These are phyloP conservation scores for Steinernema hermaphroditum DNA, from an alignment of 2,888 invertebrate species.

Conservation along the genomic window DNA sequence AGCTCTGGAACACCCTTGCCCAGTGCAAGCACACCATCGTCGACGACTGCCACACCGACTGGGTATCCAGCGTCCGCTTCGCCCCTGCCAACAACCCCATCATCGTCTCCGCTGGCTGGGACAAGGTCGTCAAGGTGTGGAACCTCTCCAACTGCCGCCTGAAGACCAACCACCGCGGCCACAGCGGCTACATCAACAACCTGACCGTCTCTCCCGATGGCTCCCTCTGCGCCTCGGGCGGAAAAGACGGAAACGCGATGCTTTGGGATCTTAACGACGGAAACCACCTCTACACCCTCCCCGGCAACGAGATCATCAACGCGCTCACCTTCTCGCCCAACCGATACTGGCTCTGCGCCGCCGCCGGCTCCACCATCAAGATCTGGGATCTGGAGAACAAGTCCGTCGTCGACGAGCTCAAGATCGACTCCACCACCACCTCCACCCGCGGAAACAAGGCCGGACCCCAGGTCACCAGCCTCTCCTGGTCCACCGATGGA, in stretches of 20 bases:
- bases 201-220: slow-evolving; percentile 98
- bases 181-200: slow-evolving; percentile 91
- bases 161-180: slow-evolving; percentile 94
- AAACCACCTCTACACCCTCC: slow-evolving; percentile 94
- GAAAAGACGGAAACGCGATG: slow-evolving; percentile 98
- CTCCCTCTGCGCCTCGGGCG: slow-evolving; percentile 96
- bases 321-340: slow-evolving; percentile 97
- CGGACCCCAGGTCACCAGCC: slow-evolving; percentile 72
- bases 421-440: slow-evolving; percentile 81
- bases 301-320: slow-evolving; percentile 95
- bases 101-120: slow-evolving; percentile 98
- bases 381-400: slow-evolving; percentile 99
- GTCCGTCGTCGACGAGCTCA: slow-evolving; percentile 88
- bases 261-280: slow-evolving; percentile 98
- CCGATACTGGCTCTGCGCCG: slow-evolving; percentile 93
- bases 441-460: slow-evolving; percentile 71
- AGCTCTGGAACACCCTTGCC: slow-evolving; percentile 98
- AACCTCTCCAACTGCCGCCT: slow-evolving; percentile 95
- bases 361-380: slow-evolving; percentile 92
- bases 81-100: slow-evolving; percentile 98
- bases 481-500: slow-evolving; percentile 97
- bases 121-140: slow-evolving; percentile 87
- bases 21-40: slow-evolving; percentile 99
- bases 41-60: slow-evolving; percentile 85
- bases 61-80: slow-evolving; percentile 98